Evolutionary conservation across 2,888 invertebrate species (phyloP).

Genomic region (Philopedon plagiatum): DNA sequence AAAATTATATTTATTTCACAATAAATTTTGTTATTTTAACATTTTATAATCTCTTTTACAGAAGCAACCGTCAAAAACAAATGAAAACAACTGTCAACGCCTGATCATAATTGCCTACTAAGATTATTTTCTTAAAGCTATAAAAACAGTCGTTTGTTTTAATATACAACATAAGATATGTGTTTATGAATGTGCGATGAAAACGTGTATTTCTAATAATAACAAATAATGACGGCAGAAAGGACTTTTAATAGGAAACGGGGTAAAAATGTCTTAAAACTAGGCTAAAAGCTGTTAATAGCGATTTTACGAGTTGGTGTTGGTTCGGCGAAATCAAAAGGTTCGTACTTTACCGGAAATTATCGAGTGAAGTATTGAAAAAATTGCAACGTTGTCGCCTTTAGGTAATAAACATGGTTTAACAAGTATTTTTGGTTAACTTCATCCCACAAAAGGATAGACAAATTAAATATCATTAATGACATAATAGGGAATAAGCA

Average conservation of each 20-base stretch:
- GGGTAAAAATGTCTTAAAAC: slow-evolving; percentile 38
- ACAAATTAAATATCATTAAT: no score
- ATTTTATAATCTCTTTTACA: not conserved
- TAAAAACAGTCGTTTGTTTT: slow-evolving; percentile 44
- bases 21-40: no score
- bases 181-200: slow-evolving; percentile 38
- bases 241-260: slow-evolving; percentile 13
- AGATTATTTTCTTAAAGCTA: slow-evolving; percentile 42
- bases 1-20: no score
- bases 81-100: slow-evolving; percentile 46
- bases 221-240: slow-evolving; percentile 22
- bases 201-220: slow-evolving; percentile 41
- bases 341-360: slow-evolving; percentile 42
- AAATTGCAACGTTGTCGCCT: slow-evolving; percentile 34
- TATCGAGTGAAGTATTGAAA: slow-evolving; percentile 7
- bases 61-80: slow-evolving; percentile 33
- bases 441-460: no score
- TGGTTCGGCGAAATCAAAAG: slow-evolving; percentile 33
- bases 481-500: no score
- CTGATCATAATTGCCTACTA: slow-evolving; percentile 29
- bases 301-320: slow-evolving; percentile 28
- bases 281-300: slow-evolving; percentile 45
- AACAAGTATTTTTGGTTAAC: no score
- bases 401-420: no score
- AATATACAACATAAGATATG: slow-evolving; percentile 30